Percentiles rank a stretch among this genome's conserved stretches.
These are phyloP conservation scores for Elanoides forficatus DNA, from an alignment of 2,113 vertebrate genomes.

Conservation along the genomic window DNA sequence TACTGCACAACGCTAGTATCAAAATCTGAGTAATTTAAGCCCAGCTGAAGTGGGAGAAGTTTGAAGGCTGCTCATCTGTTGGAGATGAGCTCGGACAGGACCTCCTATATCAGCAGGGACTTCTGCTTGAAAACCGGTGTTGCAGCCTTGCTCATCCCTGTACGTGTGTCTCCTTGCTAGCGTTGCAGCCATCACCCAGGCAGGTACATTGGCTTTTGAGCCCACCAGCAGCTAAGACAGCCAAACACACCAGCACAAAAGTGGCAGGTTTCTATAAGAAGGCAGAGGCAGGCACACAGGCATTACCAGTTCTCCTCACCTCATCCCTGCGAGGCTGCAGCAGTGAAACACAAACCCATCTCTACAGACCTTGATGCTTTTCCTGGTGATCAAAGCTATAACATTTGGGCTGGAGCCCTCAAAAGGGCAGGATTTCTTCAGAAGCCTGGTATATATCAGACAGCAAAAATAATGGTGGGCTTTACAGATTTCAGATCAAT, in stretches of 20 bases:
- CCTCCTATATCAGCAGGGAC: neutral
- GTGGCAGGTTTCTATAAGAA: accelerated
- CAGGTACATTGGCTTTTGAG: accelerated
- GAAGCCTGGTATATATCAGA: neutral
- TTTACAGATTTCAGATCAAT: neutral
- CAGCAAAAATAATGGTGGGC: neutral
- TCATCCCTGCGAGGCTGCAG: accelerated
- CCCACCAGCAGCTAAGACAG: neutral
- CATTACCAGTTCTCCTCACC: neutral
- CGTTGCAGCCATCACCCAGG: neutral
- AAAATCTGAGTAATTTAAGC: neutral
- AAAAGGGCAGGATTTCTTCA: neutral
- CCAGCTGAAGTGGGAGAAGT: neutral
- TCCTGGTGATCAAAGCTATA: neutral
- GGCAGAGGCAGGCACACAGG: no score
- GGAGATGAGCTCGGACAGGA: neutral
- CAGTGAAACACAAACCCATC: neutral
- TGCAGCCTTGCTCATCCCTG: neutral
- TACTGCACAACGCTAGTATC: neutral
- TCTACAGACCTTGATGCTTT: neutral
- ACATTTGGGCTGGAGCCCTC: neutral
- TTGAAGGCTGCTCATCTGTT: neutral
- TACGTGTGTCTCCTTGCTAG: neutral
- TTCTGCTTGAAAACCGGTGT: neutral
- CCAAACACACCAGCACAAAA: accelerated